Conservation (phyloP, 2,113 vertebrate genomes). For the Dipodomys ordii region DNA sequence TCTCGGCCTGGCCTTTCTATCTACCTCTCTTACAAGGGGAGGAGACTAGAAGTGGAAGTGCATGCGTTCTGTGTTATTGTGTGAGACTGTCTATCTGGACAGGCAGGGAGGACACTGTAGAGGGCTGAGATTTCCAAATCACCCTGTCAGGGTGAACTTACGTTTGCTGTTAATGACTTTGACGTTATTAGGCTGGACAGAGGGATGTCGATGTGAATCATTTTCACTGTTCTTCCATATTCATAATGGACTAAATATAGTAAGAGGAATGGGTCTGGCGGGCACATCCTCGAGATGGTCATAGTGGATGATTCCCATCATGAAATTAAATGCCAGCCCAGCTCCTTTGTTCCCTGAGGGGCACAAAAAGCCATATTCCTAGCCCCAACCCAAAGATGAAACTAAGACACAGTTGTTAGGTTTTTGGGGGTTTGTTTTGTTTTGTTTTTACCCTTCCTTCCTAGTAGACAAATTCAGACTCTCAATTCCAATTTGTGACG, state of each 20-base stretch:
- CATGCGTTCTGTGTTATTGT: background rate
- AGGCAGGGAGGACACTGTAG: background rate
- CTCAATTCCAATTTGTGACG: constrained; percentile 51
- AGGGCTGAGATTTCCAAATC: constrained; percentile 59
- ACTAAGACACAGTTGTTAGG: constrained; percentile 66
- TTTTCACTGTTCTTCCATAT: constrained; percentile 93
- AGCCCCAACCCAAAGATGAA: constrained; percentile 74
- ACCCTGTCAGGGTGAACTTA: constrained; percentile 85
- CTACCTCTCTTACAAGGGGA: background rate
- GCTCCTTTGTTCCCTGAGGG: constrained; percentile 85
- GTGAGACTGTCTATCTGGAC: constrained; percentile 2
- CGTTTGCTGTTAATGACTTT: constrained; percentile 85
- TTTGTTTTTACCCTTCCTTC: constrained; percentile 15
- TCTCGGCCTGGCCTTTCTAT: background rate
- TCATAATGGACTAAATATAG: constrained; percentile 94
- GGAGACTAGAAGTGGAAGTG: background rate
- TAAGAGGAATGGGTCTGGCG: constrained; percentile 82
- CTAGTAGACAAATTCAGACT: constrained; percentile 78
- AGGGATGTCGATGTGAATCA: constrained; percentile 92
- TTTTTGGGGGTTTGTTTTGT: background rate
- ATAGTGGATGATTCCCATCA: constrained; percentile 89
- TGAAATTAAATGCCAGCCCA: constrained; percentile 90
- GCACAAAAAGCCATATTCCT: constrained; percentile 78
- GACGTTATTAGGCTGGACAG: constrained; percentile 94
- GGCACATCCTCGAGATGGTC: constrained; percentile 89